These are phyloP conservation scores for Matsumyia berberina DNA, from an alignment of 2,888 invertebrate species.

Conservation along the genomic window DNA sequence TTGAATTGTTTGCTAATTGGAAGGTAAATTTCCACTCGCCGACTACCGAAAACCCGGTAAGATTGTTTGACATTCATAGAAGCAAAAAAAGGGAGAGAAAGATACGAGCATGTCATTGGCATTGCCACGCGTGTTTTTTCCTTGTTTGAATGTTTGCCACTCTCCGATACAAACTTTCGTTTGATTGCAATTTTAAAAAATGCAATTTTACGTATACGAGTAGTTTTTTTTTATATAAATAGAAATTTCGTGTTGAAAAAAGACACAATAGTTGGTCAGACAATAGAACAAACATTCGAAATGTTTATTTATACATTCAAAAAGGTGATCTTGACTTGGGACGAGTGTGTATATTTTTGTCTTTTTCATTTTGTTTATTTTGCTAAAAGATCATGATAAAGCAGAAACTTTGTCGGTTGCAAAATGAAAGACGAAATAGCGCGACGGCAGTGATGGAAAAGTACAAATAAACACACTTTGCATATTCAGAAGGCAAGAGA, in stretches of 20 bases:
- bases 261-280: slow-evolving; percentile 41
- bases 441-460: background rate
- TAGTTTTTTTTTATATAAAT: slow-evolving; percentile 22
- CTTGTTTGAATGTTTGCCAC: too few species aligned
- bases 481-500: slow-evolving; percentile 20
- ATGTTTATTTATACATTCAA: slow-evolving; percentile 61
- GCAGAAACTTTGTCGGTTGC: slow-evolving; percentile 29
- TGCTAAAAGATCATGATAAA: slow-evolving; percentile 33
- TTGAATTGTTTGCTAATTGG: slow-evolving; percentile 3
- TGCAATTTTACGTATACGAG: slow-evolving; percentile 9
- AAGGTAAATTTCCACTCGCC: slow-evolving; percentile 29
- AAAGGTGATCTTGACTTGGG: slow-evolving; percentile 71
- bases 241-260: slow-evolving; percentile 39
- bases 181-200: slow-evolving; percentile 9
- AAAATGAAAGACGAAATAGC: slow-evolving; percentile 20
- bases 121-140: slow-evolving; percentile 14
- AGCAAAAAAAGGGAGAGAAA: background rate
- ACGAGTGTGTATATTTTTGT: slow-evolving; percentile 61
- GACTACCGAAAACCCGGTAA: slow-evolving; percentile 17
- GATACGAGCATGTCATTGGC: background rate
- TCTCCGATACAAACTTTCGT: slow-evolving; percentile 6
- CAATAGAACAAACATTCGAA: slow-evolving; percentile 39
- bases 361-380: slow-evolving; percentile 34
- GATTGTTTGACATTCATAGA: background rate
- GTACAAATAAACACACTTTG: slow-evolving; percentile 21